Evolutionary conservation across 2,113 vertebrate species (phyloP), one percentile per base, ranked within the genome.

Genomic region (Nestor notabilis): DNA sequence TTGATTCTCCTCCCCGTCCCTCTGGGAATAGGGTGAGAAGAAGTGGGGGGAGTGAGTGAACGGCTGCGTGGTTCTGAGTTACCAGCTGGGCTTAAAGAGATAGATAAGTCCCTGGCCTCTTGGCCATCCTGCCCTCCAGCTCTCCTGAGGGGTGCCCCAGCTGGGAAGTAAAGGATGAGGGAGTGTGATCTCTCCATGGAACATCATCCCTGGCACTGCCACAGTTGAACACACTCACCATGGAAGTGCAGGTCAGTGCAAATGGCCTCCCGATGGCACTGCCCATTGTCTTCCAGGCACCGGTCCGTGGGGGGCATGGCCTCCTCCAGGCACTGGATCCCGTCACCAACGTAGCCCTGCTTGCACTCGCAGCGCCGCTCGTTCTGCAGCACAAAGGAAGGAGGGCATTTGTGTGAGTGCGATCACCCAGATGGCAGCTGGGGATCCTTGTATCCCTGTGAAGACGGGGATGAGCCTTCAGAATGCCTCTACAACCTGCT

Each of bases 211-310:
- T 17, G 46, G 41, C 87, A 9, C 65, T 7, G 64, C 2, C 2
- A 3, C 56, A 10, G 87, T 4, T 24, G 27, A 41, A 58, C 76
- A 50, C 11, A 31, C 98, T 44, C 79, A 99, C 99, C 98, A 8
- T 99, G 98, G 64, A 99, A 99, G 96, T 99, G 99, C 56, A 99
- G 97, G 97, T 99, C 99, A 0, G 97, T 98, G 97, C 99, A 99
- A 81, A 65, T 25, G 1, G 99, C 99, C 6, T 99, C 97, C 1
- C 93, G 64, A 6, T 99, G 98, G 68, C 99, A 99, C 63, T 95
- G 98, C 15, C 99, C 98, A 0, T 99, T 99, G 37, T 96, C 83
- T 5, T 98, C 97, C 85, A 99, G 96, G 91, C 99, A 99, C 47
- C 99, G 99, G 91, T 99, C 99, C 0, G 97, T 96, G 4, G 99